phyloP scores from a whole-genome alignment of 2,797 vertebrate species.

The Mionectes olivaceus region DNA sequence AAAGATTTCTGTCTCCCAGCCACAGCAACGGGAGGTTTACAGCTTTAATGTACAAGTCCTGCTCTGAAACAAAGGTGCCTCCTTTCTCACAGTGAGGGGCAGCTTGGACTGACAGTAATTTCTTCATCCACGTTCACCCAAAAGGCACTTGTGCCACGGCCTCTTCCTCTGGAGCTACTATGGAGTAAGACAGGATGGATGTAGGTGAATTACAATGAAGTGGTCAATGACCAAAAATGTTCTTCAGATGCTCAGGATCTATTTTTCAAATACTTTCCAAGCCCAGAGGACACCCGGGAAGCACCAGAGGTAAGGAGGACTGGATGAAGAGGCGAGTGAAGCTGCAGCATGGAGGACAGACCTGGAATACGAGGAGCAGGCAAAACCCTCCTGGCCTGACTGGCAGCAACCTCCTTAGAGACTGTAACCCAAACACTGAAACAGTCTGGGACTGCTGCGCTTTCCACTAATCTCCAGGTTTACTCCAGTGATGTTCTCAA shows the following conservation, averaged over 20 bases:
- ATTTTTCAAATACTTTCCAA: neutral
- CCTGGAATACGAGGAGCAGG: neutral
- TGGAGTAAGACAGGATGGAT: neutral
- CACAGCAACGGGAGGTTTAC: neutral
- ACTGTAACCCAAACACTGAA: neutral
- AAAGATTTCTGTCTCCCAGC: neutral
- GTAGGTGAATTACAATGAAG: neutral
- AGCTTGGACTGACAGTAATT: neutral
- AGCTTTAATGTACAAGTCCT: neutral
- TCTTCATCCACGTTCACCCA: neutral
- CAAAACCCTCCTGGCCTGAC: neutral
- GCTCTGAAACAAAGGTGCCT: neutral
- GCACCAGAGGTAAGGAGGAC: neutral
- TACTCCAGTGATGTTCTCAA: constrained; percentile 21
- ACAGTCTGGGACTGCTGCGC: neutral
- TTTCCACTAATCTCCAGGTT: neutral
- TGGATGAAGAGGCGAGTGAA: neutral
- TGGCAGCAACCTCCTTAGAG: neutral
- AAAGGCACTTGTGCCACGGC: neutral
- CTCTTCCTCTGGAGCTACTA: neutral
- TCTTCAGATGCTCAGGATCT: neutral
- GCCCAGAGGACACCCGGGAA: neutral
- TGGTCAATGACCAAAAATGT: neutral
- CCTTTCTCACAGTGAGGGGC: neutral
- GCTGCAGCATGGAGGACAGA: neutral